A percentile compares a stretch with the other conserved stretches of the same genome.
These are phyloP conservation scores for Pseudochirops corinnae DNA, from an alignment of 2,797 vertebrate species.

Conservation along the genomic window DNA sequence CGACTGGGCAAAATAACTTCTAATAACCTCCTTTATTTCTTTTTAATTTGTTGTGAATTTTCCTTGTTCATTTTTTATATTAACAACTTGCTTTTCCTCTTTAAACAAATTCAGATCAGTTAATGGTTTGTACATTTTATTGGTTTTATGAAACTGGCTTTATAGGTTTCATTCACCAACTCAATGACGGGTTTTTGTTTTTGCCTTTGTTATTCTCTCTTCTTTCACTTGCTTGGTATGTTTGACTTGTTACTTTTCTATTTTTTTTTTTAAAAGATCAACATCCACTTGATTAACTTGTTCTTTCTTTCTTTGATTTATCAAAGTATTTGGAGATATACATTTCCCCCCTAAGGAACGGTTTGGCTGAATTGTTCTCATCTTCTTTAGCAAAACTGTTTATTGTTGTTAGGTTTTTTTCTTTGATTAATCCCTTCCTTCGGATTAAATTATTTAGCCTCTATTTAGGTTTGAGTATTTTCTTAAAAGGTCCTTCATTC, in stretches of 20 bases:
- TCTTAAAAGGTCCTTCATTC: no score
- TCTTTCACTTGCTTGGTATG: background rate
- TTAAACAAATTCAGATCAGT: background rate
- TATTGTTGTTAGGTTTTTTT: no score
- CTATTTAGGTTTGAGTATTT: no score
- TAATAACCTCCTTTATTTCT: background rate
- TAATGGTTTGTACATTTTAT: background rate
- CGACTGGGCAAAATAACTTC: background rate
- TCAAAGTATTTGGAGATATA: no score
- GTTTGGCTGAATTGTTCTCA: no score
- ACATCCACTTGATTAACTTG: no score
- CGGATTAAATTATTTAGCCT: no score
- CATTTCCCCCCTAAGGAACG: no score
- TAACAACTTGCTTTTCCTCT: background rate
- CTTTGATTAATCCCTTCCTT: no score
- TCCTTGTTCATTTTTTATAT: background rate
- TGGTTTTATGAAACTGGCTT: background rate
- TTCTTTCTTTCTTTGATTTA: no score
- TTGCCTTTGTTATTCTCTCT: background rate
- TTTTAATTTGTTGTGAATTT: background rate
- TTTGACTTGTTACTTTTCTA: background rate
- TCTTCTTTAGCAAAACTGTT: no score
- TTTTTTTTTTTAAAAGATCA: background rate
- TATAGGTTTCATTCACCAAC: background rate
- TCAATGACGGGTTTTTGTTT: background rate